Percentiles rank a stretch among this genome's conserved stretches.
Conservation (phyloP, 1,140 invertebrate genomes). For the Aphelinus certus region DNA sequence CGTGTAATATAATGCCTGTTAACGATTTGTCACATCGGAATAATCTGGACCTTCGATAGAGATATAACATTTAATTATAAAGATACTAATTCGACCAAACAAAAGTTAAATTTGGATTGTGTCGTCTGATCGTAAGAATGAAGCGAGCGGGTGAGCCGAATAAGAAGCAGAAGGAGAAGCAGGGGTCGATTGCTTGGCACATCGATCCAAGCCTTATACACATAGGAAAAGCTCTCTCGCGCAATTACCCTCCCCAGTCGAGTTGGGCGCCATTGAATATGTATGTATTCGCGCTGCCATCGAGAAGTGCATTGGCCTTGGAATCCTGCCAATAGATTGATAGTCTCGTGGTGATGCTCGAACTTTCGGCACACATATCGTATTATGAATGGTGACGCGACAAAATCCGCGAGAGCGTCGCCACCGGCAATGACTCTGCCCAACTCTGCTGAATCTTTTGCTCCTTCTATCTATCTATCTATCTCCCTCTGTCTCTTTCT, state of each 20-base stretch:
- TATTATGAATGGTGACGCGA: conserved; percentile 60
- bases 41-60: too few species aligned
- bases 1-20: too few species aligned
- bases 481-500: neutral
- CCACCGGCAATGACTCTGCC: conserved; percentile 16
- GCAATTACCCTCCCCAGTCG: conserved; percentile 44
- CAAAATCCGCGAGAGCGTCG: conserved; percentile 9
- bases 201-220: neutral
- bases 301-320: conserved; percentile 60
- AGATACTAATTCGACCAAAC: too few species aligned
- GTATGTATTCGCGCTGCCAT: conserved; percentile 46
- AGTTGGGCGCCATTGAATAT: conserved; percentile 53
- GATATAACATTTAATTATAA: too few species aligned
- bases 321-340: conserved; percentile 63
- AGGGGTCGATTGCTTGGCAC: neutral
- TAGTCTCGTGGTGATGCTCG: conserved; percentile 61
- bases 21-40: too few species aligned
- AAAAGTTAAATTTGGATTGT: too few species aligned
- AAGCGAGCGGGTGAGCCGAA: neutral
- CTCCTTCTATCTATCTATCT: neutral
- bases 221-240: conserved; percentile 40
- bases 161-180: neutral
- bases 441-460: neutral
- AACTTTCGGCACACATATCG: conserved; percentile 56
- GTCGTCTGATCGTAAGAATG: too few species aligned